Percentiles rank a stretch among this genome's conserved stretches.
Evolutionary conservation across 2,797 vertebrate genomes (phyloP).

Genomic region (Bradypodion pumilum): DNA sequence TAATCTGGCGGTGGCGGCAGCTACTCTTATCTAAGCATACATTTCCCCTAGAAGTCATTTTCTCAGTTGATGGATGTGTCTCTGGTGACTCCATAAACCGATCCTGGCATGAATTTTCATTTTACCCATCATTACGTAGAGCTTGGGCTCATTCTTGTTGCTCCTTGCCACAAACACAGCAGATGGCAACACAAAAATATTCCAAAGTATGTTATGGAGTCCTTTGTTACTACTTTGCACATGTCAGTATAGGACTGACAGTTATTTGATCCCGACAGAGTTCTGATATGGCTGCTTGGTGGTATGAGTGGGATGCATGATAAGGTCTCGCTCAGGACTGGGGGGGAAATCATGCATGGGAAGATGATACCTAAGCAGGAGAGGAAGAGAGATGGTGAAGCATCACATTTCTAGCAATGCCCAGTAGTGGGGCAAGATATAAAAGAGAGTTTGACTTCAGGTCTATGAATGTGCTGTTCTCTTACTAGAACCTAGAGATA

Average conservation of each 20-base stretch:
- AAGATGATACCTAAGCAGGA: not conserved
- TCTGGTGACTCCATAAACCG: no score
- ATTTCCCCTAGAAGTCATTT: no score
- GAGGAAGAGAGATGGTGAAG: not conserved
- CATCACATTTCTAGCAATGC: no score
- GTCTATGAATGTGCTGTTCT: no score
- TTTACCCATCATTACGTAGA: not conserved
- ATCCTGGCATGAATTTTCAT: not conserved
- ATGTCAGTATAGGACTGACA: not conserved
- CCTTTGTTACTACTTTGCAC: not conserved
- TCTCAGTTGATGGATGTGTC: no score
- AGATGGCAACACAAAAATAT: not conserved
- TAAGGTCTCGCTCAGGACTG: not conserved
- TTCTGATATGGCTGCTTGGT: not conserved
- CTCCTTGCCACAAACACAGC: not conserved
- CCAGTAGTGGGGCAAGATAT: no score
- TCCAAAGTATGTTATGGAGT: not conserved
- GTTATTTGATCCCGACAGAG: not conserved
- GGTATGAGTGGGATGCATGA: not conserved
- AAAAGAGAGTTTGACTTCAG: no score
- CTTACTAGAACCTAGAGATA: no score
- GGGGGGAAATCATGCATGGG: not conserved
- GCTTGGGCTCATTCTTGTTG: not conserved
- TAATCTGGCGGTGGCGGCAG: no score
- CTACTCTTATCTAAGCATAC: no score